These are phyloP conservation scores for Argyrosomus japonicus DNA, from an alignment of 2,113 vertebrate genomes.

Conservation along the genomic window DNA sequence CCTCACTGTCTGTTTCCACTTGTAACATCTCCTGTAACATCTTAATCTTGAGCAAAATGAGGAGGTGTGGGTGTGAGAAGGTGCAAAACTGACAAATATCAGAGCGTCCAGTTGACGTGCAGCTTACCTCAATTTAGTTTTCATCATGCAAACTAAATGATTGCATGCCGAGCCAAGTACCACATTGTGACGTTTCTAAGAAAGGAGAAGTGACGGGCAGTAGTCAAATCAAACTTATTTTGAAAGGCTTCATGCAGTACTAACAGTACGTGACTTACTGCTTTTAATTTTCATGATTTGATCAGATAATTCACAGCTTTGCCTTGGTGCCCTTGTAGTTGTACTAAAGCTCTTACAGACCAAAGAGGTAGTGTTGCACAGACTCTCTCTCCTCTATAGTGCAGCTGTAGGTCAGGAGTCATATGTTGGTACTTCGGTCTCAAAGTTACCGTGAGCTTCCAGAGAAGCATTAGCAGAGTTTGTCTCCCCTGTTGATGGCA, in stretches of 20 bases:
- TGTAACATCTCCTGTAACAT: slow-evolving; percentile 26
- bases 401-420: slow-evolving; percentile 67
- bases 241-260: slow-evolving; percentile 40
- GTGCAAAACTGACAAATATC: slow-evolving; percentile 52
- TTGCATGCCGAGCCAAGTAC: slow-evolving; percentile 49
- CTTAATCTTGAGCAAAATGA: slow-evolving; percentile 49
- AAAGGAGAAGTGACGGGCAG: slow-evolving; percentile 42
- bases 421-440: slow-evolving; percentile 53
- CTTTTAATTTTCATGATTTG: slow-evolving; percentile 62
- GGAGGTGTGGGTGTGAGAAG: slow-evolving; percentile 24
- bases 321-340: slow-evolving; percentile 45
- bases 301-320: slow-evolving; percentile 63
- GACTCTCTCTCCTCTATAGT: slow-evolving; percentile 37
- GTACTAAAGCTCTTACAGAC: slow-evolving; percentile 51
- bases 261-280: slow-evolving; percentile 33
- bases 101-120: slow-evolving; percentile 52
- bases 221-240: slow-evolving; percentile 55
- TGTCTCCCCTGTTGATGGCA: slow-evolving; percentile 67
- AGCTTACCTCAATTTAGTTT: slow-evolving; percentile 66
- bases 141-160: slow-evolving; percentile 64
- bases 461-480: slow-evolving; percentile 66
- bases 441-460: slow-evolving; percentile 61
- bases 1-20: slow-evolving; percentile 40
- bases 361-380: slow-evolving; percentile 65
- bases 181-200: slow-evolving; percentile 30